Evolutionary conservation across 1,140 invertebrate species (phyloP).

Genomic region (Brachionus rubens): DNA sequence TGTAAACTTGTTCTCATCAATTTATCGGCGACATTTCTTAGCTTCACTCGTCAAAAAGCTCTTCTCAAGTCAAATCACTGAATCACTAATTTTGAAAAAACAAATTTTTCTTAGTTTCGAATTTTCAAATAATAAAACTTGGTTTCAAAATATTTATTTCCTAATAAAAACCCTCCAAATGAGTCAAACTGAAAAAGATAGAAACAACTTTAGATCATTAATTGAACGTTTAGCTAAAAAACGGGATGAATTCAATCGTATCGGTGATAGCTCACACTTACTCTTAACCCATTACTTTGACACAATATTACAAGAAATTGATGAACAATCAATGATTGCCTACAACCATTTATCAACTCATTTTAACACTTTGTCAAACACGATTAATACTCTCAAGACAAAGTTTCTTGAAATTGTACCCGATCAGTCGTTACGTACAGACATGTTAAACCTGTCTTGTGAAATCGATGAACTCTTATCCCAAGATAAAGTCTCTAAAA

Average conservation of each 20-base stretch:
- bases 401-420: too few relatives aligned
- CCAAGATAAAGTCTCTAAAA: background rate
- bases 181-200: background rate
- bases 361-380: background rate
- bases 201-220: background rate
- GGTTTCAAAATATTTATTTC: background rate
- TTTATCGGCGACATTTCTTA: too few relatives aligned
- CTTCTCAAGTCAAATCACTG: too few relatives aligned
- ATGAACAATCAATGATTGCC: background rate
- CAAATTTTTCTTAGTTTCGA: too few relatives aligned
- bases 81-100: too few relatives aligned
- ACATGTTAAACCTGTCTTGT: background rate
- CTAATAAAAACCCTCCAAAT: background rate
- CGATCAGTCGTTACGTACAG: background rate
- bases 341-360: too few relatives aligned
- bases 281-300: background rate
- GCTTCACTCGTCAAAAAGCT: too few relatives aligned
- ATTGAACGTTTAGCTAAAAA: background rate
- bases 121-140: too few relatives aligned
- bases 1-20: too few relatives aligned
- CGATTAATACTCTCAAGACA: too few relatives aligned
- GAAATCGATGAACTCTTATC: background rate
- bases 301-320: background rate
- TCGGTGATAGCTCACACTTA: background rate
- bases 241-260: background rate